These are phyloP conservation scores for Ahaetulla prasina DNA, from an alignment of 2,113 vertebrate genomes.

Conservation along the genomic window DNA sequence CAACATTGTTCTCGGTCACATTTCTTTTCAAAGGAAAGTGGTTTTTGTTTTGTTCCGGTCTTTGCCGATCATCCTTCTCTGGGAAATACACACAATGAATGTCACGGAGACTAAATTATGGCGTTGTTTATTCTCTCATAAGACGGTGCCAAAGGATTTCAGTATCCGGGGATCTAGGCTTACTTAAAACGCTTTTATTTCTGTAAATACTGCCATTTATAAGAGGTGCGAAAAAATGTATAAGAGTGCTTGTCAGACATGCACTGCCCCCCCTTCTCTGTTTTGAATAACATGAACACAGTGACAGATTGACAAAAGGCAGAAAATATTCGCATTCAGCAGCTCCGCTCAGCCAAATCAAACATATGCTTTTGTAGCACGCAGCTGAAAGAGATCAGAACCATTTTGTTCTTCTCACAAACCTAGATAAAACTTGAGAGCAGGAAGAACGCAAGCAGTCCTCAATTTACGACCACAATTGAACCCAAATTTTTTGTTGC, in stretches of 20 bases:
- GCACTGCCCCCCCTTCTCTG: not conserved
- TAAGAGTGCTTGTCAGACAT: constrained; percentile 15
- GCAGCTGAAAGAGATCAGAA: constrained; percentile 25
- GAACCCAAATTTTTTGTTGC: not conserved
- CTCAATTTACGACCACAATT: not conserved
- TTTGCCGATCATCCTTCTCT: constrained; percentile 2
- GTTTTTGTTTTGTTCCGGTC: not conserved
- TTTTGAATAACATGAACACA: constrained; percentile 39
- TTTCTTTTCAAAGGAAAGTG: not conserved
- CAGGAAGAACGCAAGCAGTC: not conserved
- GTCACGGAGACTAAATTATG: not conserved
- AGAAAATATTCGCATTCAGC: constrained; percentile 48
- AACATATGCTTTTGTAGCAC: constrained; percentile 28
- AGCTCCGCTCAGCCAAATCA: constrained; percentile 44
- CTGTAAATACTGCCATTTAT: constrained; percentile 42
- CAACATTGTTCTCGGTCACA: not conserved
- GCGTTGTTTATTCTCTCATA: constrained; percentile 32
- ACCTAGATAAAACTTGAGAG: not conserved
- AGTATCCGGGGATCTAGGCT: not conserved
- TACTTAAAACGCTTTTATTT: constrained; percentile 22
- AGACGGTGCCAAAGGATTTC: constrained; percentile 34
- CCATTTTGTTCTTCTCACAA: constrained; percentile 25
- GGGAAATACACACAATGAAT: constrained; percentile 15
- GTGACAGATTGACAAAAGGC: constrained; percentile 48
- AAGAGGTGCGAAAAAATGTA: constrained; percentile 39